Base-by-base conservation (phyloP, 1,140 invertebrate species). In the Eufriesea mexicana region DNA sequence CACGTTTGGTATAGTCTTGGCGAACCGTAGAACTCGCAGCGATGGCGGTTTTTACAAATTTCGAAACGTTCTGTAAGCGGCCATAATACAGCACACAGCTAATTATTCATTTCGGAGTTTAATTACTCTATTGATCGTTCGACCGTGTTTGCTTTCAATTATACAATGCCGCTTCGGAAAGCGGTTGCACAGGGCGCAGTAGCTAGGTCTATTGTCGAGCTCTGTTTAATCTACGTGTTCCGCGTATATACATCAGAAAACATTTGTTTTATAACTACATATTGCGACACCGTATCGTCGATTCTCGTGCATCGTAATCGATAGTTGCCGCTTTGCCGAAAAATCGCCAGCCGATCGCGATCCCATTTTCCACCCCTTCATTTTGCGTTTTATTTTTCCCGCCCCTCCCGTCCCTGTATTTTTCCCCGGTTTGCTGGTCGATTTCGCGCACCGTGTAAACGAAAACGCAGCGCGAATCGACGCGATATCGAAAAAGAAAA, bases 21-120 rank as follows among this genome's bases (percentile, higher is more conserved):
- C 35, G 35, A 35, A 35, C 35, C 1, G 4, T 35, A 4, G 4
- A 35, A 35, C 4, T 4, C 35, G 1, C 35, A 4, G 6, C 55
- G 12, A n/a, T 9, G 18, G 10, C 8, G 7, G 10, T 54, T 76
- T 51, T 35, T 35, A 67, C 18, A 66, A 66, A 66, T 55, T 42
- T 35, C 14, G 7, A 77, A 71, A 25, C 35, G 57, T 18, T 59
- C 2, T 28, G 18, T 18, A 14, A 51, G 10, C 20, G 18, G 10
- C 25, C 12, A 42, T 45, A 81, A 73, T 23, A 18, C 49, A 23
- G 51, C 51, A 2, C 25, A 5, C 12, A 23, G 23, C 49, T 54
- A 78, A 70, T 83, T 83, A 83, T 83, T 83, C 81, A 78, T 83
- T 78, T 70, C 64, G 18, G 20, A 78, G 66, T 83, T 83, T 83